phyloP scores from a whole-genome alignment of 2,113 vertebrate genomes.

The Archocentrus centrarchus region DNA sequence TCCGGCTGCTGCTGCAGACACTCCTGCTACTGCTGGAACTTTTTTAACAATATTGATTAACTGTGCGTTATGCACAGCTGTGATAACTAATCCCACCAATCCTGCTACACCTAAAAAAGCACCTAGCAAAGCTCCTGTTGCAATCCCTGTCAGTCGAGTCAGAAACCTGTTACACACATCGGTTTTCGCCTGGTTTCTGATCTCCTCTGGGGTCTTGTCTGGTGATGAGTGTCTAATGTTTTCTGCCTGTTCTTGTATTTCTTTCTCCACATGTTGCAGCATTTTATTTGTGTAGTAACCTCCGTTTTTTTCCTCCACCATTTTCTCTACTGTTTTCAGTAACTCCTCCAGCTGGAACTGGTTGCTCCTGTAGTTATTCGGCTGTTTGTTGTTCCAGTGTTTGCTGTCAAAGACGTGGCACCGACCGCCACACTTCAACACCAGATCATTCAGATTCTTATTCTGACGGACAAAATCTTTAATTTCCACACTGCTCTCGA shows the following conservation, averaged over 20 bases:
- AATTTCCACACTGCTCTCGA: conserved; percentile 22
- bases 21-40: fast-evolving
- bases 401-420: conserved; percentile 66
- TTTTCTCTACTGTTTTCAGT: conserved; percentile 44
- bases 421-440: conserved; percentile 43
- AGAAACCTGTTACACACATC: background rate
- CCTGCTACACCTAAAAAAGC: background rate
- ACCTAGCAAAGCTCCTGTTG: conserved; percentile 42
- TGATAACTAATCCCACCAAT: fast-evolving
- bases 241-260: background rate
- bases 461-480: conserved; percentile 45
- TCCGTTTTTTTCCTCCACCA: conserved; percentile 20
- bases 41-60: background rate
- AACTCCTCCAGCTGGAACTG: conserved; percentile 41
- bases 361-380: conserved; percentile 39
- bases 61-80: fast-evolving
- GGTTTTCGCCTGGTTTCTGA: conserved; percentile 68
- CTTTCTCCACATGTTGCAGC: conserved; percentile 1
- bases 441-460: conserved; percentile 19
- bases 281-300: conserved; percentile 47
- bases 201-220: background rate
- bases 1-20: background rate
- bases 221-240: background rate
- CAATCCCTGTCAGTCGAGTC: conserved; percentile 8
- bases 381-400: conserved; percentile 37